phyloP scores from a whole-genome alignment of 2,888 invertebrate genomes.

The Vesta saturnalis region DNA sequence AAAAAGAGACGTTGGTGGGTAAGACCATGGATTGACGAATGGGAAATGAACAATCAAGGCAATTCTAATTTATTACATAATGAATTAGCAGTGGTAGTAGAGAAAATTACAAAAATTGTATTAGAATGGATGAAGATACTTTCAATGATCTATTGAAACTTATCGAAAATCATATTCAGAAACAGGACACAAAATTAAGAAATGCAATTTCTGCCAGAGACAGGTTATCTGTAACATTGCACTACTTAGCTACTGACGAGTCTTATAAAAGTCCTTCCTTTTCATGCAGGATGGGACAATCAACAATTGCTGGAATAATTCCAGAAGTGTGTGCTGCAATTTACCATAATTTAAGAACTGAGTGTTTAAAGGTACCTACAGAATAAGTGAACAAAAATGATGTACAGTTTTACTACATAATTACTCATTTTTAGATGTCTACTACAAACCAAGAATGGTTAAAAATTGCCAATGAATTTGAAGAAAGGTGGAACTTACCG shows the following conservation, averaged over 20 bases:
- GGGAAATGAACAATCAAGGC: not conserved
- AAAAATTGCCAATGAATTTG: too few species aligned
- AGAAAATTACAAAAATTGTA: not conserved
- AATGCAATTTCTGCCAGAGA: slow-evolving; percentile 21
- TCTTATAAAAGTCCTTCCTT: too few species aligned
- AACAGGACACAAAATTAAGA: slow-evolving; percentile 19
- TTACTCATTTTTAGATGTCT: too few species aligned
- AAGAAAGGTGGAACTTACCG: slow-evolving; percentile 45
- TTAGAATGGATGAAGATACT: slow-evolving; percentile 1
- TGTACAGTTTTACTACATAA: too few species aligned
- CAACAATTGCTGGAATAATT: slow-evolving; percentile 16
- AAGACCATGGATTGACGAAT: not conserved
- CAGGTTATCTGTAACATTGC: too few species aligned
- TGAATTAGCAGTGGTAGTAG: not conserved
- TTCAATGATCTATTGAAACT: too few species aligned
- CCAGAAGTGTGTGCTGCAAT: slow-evolving; percentile 1
- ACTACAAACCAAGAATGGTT: too few species aligned
- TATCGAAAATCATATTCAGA: slow-evolving; percentile 11
- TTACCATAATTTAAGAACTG: not conserved
- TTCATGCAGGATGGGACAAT: too few species aligned
- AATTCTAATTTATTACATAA: too few species aligned
- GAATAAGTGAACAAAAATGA: not conserved
- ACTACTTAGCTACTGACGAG: too few species aligned
- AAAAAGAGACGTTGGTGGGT: too few species aligned
- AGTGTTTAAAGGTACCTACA: slow-evolving; percentile 20